Percentiles rank a stretch among this genome's conserved stretches.
These are phyloP conservation scores for Camponotus pennsylvanicus DNA, from an alignment of 1,140 invertebrate genomes.

Conservation along the genomic window DNA sequence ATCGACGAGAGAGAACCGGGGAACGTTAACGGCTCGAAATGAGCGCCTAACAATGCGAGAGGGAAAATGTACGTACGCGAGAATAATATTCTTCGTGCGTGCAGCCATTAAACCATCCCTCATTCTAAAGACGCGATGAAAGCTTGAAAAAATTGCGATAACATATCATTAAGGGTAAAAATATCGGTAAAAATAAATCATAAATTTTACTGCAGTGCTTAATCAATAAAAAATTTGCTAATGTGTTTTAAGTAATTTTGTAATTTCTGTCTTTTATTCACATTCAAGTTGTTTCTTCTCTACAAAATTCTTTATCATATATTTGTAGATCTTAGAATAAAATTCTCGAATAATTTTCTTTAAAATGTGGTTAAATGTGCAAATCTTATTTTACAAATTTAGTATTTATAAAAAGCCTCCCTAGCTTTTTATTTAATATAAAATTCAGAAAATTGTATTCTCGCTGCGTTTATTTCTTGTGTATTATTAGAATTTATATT, in stretches of 20 bases:
- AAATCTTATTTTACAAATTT: background rate
- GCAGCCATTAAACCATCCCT: conserved; percentile 36
- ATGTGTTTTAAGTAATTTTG: background rate
- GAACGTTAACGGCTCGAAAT: conserved; percentile 43
- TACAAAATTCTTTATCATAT: background rate
- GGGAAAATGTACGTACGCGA: conserved; percentile 56
- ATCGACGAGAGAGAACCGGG: conserved; percentile 44
- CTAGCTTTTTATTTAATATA: background rate
- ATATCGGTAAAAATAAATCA: too few species aligned
- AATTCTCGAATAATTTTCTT: background rate
- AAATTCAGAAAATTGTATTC: background rate
- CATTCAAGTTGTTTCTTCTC: background rate
- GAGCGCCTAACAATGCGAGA: conserved; percentile 53
- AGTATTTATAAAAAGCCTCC: background rate
- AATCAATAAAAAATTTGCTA: background rate
- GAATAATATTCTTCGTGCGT: conserved; percentile 54
- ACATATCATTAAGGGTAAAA: conserved; percentile 6
- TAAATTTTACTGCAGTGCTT: background rate
- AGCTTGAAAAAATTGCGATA: conserved; percentile 11
- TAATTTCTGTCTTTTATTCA: background rate
- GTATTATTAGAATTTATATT: conserved; percentile 6
- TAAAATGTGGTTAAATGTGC: background rate
- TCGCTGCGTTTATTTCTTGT: background rate
- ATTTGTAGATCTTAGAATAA: background rate
- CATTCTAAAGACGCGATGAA: background rate